Percentiles rank a stretch among this genome's conserved stretches.
phyloP scores from a whole-genome alignment of 2,888 invertebrate genomes.

The Muscina levida region DNA sequence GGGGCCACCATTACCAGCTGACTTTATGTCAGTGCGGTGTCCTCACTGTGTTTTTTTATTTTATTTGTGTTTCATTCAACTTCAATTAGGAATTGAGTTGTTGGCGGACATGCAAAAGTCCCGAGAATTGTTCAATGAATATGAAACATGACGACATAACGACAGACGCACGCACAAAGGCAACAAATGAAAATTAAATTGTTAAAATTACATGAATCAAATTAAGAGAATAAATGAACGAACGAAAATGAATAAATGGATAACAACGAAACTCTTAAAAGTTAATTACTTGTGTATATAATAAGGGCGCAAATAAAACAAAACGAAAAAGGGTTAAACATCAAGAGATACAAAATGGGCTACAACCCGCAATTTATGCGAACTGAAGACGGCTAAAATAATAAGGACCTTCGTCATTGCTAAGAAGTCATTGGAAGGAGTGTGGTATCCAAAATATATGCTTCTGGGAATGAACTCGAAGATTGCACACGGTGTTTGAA shows the following conservation, averaged over 20 bases:
- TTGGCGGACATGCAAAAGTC: constrained; percentile 48
- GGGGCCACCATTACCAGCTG: no score
- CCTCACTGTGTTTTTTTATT: neutral
- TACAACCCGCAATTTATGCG: no score
- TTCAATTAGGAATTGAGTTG: constrained; percentile 58
- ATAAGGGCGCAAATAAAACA: constrained; percentile 18
- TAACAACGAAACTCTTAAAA: constrained; percentile 59
- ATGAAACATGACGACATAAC: constrained; percentile 53
- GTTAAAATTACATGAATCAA: constrained; percentile 23
- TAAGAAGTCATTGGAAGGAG: no score
- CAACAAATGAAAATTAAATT: constrained; percentile 51
- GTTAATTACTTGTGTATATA: constrained; percentile 54
- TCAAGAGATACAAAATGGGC: neutral
- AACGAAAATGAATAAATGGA: constrained; percentile 41
- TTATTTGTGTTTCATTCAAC: constrained; percentile 32
- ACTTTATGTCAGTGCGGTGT: no score
- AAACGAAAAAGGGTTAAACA: constrained; percentile 18
- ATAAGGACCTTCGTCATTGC: no score
- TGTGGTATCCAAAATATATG: no score
- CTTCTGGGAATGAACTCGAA: no score
- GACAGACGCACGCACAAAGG: neutral
- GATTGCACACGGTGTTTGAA: no score
- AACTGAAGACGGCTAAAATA: no score
- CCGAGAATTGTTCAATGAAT: constrained; percentile 53
- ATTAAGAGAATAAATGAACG: constrained; percentile 14